Evolutionary conservation across 2,797 vertebrate species (phyloP).

Genomic region (Enteromius mattozi): DNA sequence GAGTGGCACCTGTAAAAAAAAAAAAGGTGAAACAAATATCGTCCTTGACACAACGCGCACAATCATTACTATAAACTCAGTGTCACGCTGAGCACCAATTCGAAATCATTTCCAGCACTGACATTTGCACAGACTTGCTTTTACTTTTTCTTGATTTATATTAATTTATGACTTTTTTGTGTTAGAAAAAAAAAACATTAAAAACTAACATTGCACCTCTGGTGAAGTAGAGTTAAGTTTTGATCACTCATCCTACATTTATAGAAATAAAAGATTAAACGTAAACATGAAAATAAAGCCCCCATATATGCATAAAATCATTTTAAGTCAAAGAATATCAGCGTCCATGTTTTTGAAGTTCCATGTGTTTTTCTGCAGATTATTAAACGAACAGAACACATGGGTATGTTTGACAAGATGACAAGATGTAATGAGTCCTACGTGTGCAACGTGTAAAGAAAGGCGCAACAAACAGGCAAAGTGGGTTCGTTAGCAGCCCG

Average conservation of each 20-base stretch:
- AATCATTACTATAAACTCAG: conserved; percentile 8
- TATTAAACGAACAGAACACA: conserved; percentile 23
- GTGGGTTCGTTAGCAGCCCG: conserved; percentile 37
- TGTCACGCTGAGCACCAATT: background rate
- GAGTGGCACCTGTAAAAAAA: conserved; percentile 15
- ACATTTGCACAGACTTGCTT: conserved; percentile 18
- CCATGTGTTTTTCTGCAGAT: background rate
- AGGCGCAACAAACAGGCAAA: conserved; percentile 8
- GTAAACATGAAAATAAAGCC: background rate
- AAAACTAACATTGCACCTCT: background rate
- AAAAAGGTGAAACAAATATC: conserved; percentile 9
- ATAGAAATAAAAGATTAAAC: background rate
- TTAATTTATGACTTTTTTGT: background rate
- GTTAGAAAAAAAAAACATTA: background rate
- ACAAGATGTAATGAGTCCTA: conserved; percentile 45
- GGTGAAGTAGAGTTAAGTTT: conserved; percentile 1
- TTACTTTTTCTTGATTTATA: background rate
- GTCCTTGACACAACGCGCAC: background rate
- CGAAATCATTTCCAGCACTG: background rate
- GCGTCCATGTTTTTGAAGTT: background rate
- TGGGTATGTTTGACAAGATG: conserved; percentile 16
- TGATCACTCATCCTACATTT: background rate
- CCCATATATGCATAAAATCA: conserved; percentile 2
- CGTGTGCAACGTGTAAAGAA: background rate
- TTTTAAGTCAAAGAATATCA: conserved; percentile 23